phyloP scores from a whole-genome alignment of 2,797 vertebrate genomes.

The Threskiornis aethiopicus region DNA sequence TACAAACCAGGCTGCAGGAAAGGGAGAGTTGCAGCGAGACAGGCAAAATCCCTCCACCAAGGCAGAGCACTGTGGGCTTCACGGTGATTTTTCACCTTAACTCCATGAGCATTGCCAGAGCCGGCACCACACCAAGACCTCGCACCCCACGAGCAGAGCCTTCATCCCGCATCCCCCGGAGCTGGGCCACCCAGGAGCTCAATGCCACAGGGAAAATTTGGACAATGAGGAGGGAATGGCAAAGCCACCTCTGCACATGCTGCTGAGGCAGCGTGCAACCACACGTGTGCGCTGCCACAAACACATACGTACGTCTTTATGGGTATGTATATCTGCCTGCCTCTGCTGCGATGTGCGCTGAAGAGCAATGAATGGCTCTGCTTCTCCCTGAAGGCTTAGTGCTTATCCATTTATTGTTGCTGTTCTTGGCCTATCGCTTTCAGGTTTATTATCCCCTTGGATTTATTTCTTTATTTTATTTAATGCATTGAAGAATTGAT shows the following conservation, averaged over 20 bases:
- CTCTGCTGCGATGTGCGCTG: background rate
- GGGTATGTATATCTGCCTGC: rapidly evolving
- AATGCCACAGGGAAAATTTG: rapidly evolving
- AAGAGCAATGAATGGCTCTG: background rate
- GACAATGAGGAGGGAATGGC: background rate
- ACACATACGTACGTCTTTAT: rapidly evolving
- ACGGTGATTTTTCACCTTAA: background rate
- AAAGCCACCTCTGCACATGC: background rate
- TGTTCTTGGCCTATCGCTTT: background rate
- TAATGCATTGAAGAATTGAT: background rate
- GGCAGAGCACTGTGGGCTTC: background rate
- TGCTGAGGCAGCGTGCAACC: rapidly evolving
- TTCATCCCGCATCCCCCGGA: rapidly evolving
- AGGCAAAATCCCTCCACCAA: background rate
- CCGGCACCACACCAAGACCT: background rate
- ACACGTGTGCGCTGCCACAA: rapidly evolving
- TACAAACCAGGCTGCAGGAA: background rate
- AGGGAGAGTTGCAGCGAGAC: background rate
- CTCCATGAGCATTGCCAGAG: background rate
- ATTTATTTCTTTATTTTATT: background rate
- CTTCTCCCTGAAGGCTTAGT: background rate
- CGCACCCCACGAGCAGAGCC: background rate
- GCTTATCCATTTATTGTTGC: background rate
- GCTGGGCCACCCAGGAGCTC: background rate
- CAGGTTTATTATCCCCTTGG: background rate